Evolutionary conservation across 2,888 invertebrate species (phyloP).

Genomic region (Campoplex nolae): DNA sequence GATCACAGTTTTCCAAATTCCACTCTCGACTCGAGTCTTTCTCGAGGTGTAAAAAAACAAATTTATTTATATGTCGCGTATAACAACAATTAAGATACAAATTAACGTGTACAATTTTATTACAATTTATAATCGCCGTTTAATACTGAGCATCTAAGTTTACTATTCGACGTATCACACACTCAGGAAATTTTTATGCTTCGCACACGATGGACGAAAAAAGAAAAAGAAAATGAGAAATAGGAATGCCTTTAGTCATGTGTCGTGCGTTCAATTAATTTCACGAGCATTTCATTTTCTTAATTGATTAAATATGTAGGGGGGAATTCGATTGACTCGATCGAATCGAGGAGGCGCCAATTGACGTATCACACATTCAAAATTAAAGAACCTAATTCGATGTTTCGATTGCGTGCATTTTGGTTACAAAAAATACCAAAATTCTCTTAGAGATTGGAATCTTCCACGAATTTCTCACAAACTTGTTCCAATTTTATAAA

Average conservation of each 20-base stretch:
- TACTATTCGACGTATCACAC: constrained; percentile 60
- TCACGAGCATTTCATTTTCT: constrained; percentile 8
- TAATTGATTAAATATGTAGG: constrained; percentile 7
- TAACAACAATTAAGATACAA: constrained; percentile 53
- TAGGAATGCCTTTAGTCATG: constrained; percentile 41
- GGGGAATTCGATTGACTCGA: background rate
- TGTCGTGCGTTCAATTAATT: constrained; percentile 48
- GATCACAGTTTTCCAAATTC: background rate
- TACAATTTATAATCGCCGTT: constrained; percentile 64
- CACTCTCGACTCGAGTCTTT: background rate
- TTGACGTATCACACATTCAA: background rate
- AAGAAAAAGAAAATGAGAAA: constrained; percentile 8
- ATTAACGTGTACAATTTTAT: constrained; percentile 56
- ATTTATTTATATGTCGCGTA: constrained; percentile 65
- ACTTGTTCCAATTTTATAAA: background rate
- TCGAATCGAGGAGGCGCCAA: background rate
- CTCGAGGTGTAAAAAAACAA: constrained; percentile 64
- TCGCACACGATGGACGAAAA: background rate
- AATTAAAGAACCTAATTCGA: background rate
- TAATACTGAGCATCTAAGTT: constrained; percentile 72
- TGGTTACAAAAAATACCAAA: background rate
- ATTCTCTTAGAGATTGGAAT: background rate
- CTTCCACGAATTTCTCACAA: background rate
- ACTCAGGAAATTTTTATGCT: constrained; percentile 42
- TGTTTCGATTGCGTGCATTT: background rate